Conservation (phyloP, 2,113 vertebrate genomes). For the Cichladusa arquata region DNA sequence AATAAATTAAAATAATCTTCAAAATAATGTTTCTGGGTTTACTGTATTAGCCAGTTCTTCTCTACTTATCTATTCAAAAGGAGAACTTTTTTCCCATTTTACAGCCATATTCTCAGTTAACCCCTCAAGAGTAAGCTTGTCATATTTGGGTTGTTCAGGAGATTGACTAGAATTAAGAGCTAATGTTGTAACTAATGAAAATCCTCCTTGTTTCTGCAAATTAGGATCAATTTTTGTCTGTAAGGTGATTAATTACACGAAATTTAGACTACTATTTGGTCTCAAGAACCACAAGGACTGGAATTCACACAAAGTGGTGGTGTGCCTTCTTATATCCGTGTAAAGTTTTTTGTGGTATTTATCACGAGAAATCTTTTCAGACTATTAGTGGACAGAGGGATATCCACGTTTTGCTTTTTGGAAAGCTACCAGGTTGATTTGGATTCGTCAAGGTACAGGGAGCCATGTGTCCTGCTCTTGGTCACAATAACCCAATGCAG, state of each 20-base stretch:
- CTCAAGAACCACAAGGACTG: not conserved
- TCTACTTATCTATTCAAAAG: not conserved
- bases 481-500: not conserved
- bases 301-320: not conserved
- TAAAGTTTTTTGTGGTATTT: not conserved
- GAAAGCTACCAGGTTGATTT: not conserved
- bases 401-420: not conserved
- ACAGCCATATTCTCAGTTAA: not conserved
- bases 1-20: not conserved
- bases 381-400: not conserved
- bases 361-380: not conserved
- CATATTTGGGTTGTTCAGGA: not conserved
- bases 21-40: not conserved
- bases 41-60: not conserved
- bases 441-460: not conserved
- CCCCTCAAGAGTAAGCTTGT: not conserved
- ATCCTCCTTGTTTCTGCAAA: not conserved
- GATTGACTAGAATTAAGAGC: not conserved
- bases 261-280: not conserved
- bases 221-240: not conserved
- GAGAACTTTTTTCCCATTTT: not conserved
- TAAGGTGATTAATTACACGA: not conserved
- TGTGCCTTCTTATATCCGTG: rapidly evolving
- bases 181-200: not conserved
- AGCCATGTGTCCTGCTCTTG: not conserved